Conservation (phyloP, 2,888 invertebrate species). For the Anorthoa munda region DNA sequence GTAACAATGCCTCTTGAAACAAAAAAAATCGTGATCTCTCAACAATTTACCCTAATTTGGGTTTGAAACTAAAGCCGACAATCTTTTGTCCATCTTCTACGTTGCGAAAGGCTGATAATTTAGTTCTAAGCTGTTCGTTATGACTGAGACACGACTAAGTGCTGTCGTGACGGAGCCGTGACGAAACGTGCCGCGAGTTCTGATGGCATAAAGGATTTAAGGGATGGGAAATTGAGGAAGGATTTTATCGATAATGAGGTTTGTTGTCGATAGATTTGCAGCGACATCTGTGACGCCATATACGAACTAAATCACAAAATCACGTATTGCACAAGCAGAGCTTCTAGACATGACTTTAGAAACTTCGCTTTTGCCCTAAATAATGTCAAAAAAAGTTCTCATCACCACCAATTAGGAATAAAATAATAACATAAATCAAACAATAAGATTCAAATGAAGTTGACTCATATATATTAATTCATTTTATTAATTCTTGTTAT, state of each 20-base stretch:
- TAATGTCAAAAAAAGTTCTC: neutral
- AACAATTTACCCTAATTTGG: constrained; percentile 53
- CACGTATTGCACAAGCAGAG: too few species aligned
- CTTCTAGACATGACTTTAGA: neutral
- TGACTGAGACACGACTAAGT: constrained; percentile 67
- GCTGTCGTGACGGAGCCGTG: constrained; percentile 72
- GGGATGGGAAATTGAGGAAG: constrained; percentile 48
- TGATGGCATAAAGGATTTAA: constrained; percentile 67
- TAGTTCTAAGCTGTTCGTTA: constrained; percentile 66
- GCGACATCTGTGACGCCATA: too few species aligned
- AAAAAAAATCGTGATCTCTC: constrained; percentile 25
- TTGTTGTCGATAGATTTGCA: neutral
- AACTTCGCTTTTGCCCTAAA: neutral
- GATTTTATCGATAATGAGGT: constrained; percentile 42
- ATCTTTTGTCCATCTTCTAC: constrained; percentile 60
- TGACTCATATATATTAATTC: neutral
- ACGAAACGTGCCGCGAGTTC: constrained; percentile 71
- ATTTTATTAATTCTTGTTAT: neutral
- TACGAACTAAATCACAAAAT: too few species aligned
- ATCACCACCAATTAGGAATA: neutral
- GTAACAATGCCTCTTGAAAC: constrained; percentile 15
- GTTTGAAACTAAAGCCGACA: constrained; percentile 24
- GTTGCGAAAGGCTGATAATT: constrained; percentile 66
- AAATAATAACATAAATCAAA: neutral
- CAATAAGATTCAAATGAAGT: neutral